phyloP scores from a whole-genome alignment of 2,113 vertebrate species.

The Vidua chalybeata region DNA sequence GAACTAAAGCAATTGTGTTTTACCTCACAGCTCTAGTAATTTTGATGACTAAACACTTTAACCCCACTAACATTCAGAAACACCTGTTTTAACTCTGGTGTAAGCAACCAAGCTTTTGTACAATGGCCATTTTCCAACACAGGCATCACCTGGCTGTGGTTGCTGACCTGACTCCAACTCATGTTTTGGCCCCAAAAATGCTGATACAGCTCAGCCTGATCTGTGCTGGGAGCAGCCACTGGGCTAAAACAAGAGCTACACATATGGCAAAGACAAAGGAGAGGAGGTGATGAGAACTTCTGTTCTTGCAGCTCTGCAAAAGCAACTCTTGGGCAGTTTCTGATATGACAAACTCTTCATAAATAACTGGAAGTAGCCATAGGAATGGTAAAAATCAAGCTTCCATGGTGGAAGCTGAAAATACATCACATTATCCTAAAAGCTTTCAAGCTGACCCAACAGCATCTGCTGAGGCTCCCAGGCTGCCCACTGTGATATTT shows the following conservation, averaged over 20 bases:
- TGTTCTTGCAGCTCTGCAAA: not conserved
- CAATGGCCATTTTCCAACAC: not conserved
- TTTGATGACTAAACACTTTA: not conserved
- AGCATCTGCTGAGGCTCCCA: too few relatives aligned
- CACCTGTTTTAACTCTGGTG: rapidly evolving
- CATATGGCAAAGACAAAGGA: rapidly evolving
- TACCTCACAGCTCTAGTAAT: not conserved
- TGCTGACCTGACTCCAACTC: not conserved
- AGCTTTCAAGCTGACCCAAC: not conserved
- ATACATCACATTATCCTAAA: not conserved
- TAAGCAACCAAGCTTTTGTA: not conserved
- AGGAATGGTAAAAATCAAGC: not conserved
- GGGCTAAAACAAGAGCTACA: not conserved
- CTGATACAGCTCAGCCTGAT: not conserved
- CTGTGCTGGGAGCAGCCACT: not conserved
- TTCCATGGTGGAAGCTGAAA: not conserved
- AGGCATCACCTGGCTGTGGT: not conserved
- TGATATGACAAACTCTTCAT: not conserved
- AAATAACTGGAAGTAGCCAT: not conserved
- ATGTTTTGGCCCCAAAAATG: not conserved
- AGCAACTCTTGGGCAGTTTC: not conserved
- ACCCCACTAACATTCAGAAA: not conserved
- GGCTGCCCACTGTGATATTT: not conserved
- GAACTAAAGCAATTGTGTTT: not conserved
- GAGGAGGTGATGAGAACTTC: not conserved